These are phyloP conservation scores for Tiphia femorata DNA, from an alignment of 2,888 invertebrate species.

Conservation along the genomic window DNA sequence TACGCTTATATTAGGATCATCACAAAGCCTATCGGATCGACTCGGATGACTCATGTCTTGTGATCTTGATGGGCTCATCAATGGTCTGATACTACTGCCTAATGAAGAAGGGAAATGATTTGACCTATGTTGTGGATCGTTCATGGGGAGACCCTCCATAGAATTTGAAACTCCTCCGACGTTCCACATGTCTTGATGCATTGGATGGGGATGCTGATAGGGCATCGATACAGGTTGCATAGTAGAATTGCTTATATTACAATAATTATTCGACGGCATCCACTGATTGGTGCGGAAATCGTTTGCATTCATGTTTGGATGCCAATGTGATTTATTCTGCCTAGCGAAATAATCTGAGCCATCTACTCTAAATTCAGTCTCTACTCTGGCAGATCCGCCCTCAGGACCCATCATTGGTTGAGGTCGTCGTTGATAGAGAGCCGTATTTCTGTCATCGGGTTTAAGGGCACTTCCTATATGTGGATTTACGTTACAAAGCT, in stretches of 20 bases:
- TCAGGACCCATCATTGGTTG: slow-evolving; percentile 13
- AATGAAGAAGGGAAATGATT: slow-evolving; percentile 19
- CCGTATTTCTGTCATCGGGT: slow-evolving; percentile 21
- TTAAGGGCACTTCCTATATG: background rate
- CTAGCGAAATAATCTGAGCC: slow-evolving; percentile 31
- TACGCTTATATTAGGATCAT: slow-evolving; percentile 8
- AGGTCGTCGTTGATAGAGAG: slow-evolving; percentile 35
- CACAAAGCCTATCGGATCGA: slow-evolving; percentile 23
- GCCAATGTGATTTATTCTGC: slow-evolving; percentile 33
- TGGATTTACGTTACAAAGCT: slow-evolving; percentile 5
- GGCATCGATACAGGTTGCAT: slow-evolving; percentile 15
- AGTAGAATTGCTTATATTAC: slow-evolving; percentile 16
- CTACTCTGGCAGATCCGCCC: slow-evolving; percentile 15
- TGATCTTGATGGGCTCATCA: slow-evolving; percentile 34
- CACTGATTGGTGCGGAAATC: slow-evolving; percentile 32
- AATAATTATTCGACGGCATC: slow-evolving; percentile 19
- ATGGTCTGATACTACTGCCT: slow-evolving; percentile 29
- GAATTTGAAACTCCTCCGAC: slow-evolving; percentile 22
- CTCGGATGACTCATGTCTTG: slow-evolving; percentile 30
- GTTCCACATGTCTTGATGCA: slow-evolving; percentile 49
- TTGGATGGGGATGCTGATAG: slow-evolving; percentile 27
- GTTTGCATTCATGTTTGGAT: slow-evolving; percentile 8
- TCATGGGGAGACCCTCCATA: slow-evolving; percentile 39
- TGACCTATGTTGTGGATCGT: slow-evolving; percentile 29
- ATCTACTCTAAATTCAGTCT: slow-evolving; percentile 31